A percentile compares a stretch with the other conserved stretches of the same genome.
phyloP scores from a whole-genome alignment of 2,888 invertebrate species.

The Chalcis sispes region DNA sequence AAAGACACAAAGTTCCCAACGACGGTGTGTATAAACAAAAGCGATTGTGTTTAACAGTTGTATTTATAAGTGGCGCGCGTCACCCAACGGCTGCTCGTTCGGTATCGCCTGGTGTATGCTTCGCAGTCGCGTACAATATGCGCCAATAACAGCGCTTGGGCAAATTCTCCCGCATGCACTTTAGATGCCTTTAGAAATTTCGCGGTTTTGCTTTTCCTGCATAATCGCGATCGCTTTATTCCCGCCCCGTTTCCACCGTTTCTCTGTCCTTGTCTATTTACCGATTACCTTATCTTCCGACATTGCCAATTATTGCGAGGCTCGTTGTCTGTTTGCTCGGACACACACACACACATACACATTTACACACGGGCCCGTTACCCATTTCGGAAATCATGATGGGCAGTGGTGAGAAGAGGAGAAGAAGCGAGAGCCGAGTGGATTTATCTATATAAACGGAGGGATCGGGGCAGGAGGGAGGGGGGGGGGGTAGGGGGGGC shows the following conservation, averaged over 20 bases:
- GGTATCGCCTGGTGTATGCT: not conserved
- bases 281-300: conserved; percentile 43
- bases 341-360: not conserved
- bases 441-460: not conserved
- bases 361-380: not conserved
- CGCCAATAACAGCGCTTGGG: not conserved
- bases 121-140: conserved; percentile 17
- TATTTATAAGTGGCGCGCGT: conserved; percentile 10
- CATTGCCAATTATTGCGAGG: conserved; percentile 38
- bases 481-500: conserved; percentile 1
- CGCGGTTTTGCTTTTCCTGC: conserved; percentile 20
- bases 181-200: conserved; percentile 37
- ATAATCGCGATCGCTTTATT: conserved; percentile 32
- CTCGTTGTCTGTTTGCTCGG: conserved; percentile 16
- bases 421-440: not conserved
- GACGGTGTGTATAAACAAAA: conserved; percentile 5
- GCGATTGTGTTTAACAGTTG: conserved; percentile 9
- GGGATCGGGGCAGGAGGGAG: not conserved
- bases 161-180: not conserved
- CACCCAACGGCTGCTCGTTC: not conserved
- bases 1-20: too few relatives aligned
- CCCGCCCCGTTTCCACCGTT: conserved; percentile 5
- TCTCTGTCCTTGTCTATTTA: not conserved
- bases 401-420: not conserved
- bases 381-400: conserved; percentile 2